These are phyloP conservation scores for Brachypodius melanocephalos DNA, from an alignment of 2,113 vertebrate genomes.

Conservation along the genomic window DNA sequence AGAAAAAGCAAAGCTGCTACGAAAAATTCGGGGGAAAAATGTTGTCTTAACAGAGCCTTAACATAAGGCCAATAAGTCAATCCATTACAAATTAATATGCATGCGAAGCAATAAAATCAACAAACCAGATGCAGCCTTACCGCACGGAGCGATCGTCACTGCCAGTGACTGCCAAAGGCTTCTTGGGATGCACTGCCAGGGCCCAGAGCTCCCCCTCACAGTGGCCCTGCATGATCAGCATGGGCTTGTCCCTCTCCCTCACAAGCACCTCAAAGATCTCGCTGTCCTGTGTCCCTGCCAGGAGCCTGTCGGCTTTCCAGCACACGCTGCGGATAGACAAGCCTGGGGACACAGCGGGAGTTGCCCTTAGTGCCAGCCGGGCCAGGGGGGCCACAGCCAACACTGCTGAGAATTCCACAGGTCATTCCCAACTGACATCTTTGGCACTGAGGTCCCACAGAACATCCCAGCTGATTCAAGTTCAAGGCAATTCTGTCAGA, in stretches of 20 bases:
- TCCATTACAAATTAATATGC: fast-evolving
- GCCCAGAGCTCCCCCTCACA: conserved; percentile 98
- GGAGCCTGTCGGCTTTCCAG: conserved; percentile 92
- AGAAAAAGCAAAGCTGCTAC: neutral
- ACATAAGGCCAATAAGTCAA: neutral
- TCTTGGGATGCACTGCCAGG: conserved; percentile 91
- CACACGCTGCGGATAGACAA: conserved; percentile 96
- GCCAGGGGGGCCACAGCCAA: neutral
- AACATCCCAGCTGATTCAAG: neutral
- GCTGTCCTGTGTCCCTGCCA: conserved; percentile 95
- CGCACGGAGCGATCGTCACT: conserved; percentile 94
- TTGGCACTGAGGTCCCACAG: neutral
- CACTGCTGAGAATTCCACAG: neutral
- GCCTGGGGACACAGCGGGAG: conserved; percentile 69
- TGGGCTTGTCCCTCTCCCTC: conserved; percentile 90
- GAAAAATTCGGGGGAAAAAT: neutral
- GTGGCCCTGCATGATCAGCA: conserved; percentile 95
- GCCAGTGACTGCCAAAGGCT: conserved; percentile 90
- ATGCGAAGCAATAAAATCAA: neutral
- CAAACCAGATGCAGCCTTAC: conserved; percentile 57
- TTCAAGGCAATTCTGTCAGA: neutral
- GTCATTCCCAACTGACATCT: neutral
- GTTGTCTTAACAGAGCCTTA: neutral
- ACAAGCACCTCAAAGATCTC: conserved; percentile 98
- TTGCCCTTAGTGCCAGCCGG: neutral